phyloP scores from a whole-genome alignment of 2,888 invertebrate species.

The Craniophora ligustri region DNA sequence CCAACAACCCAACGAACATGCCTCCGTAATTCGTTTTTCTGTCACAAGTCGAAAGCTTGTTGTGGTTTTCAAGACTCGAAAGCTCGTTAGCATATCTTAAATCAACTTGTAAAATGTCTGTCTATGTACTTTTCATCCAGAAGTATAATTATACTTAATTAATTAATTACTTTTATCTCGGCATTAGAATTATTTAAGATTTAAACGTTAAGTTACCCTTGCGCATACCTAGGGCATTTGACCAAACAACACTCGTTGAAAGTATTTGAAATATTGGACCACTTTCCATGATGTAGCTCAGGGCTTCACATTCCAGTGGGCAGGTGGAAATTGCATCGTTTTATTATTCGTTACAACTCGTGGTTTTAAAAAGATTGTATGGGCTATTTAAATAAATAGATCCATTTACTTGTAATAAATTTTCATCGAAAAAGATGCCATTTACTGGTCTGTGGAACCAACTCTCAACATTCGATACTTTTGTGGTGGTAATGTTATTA shows the following conservation, averaged over 20 bases:
- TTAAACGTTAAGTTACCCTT: background rate
- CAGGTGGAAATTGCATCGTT: slow-evolving; percentile 76
- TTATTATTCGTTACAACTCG: slow-evolving; percentile 67
- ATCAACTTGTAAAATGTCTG: slow-evolving; percentile 41
- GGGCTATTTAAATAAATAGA: slow-evolving; percentile 65
- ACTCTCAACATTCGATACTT: slow-evolving; percentile 27
- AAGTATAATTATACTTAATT: slow-evolving; percentile 11
- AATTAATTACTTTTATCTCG: slow-evolving; percentile 7
- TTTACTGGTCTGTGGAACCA: slow-evolving; percentile 29
- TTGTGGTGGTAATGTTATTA: slow-evolving; percentile 48
- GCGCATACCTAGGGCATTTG: slow-evolving; percentile 25
- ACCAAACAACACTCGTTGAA: slow-evolving; percentile 45
- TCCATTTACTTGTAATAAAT: slow-evolving; percentile 52
- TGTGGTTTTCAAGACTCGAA: slow-evolving; percentile 50
- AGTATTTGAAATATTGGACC: slow-evolving; percentile 77
- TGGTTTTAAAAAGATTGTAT: slow-evolving; percentile 62
- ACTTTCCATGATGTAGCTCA: slow-evolving; percentile 75
- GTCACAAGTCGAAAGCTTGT: slow-evolving; percentile 46
- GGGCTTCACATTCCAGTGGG: slow-evolving; percentile 70
- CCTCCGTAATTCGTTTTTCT: slow-evolving; percentile 57
- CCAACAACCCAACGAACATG: slow-evolving; percentile 58
- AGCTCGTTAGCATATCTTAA: slow-evolving; percentile 57
- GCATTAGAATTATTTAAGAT: slow-evolving; percentile 2
- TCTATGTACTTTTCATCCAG: slow-evolving; percentile 13
- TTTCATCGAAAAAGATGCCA: slow-evolving; percentile 47